Evolutionary conservation across 2,888 invertebrate genomes (phyloP), one percentile per base, ranked within the genome.

Genomic region (Autographa gamma): DNA sequence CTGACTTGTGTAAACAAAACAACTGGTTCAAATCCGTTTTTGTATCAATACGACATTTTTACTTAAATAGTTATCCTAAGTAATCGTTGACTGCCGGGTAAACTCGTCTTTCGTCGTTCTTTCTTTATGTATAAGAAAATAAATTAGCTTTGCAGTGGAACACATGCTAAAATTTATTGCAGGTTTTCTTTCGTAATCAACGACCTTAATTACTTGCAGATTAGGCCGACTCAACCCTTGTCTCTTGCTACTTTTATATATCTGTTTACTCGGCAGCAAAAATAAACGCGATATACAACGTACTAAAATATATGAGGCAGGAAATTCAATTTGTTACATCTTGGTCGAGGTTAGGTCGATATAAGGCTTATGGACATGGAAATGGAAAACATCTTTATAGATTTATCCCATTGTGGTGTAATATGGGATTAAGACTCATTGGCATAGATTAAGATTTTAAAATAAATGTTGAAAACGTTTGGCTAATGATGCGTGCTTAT

Each of bases 311-410:
- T 79, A 78, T 78, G 74, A 58, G 54, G 61, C 71, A 71, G 82
- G 66, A 78, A 69, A 79, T 81, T 78, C 75, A 79, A 79, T 79
- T 79, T 81, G 81, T 81, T 70, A 62, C 38, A 74, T 69, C 58
- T 65, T 60, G 62, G 68, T 74, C 74, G 68, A 65, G 66, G 60
- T 71, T 66, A 68, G 61, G 60, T 59, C 63, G 38, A 59, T 14
- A 48, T 18, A 61, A 54, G 63, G 56, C 58, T 73, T 73, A 69
- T 66, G 31, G 34, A 41, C 43, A 52, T 71, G 63, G 60, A 63
- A 60, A 25, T 56, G 54, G 56, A 58, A 43, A 74, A 78, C 34
- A 69, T 59, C 18, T 60, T n/a, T 60, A 18, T 31, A 48, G n/a
- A 13, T 60, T 54, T 66, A 62, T 56, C 19, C 54, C 54, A 56